A percentile compares a stretch with the other conserved stretches of the same genome.
Conservation (phyloP, 1,140 invertebrate species). For the Temnothorax nylanderi region DNA sequence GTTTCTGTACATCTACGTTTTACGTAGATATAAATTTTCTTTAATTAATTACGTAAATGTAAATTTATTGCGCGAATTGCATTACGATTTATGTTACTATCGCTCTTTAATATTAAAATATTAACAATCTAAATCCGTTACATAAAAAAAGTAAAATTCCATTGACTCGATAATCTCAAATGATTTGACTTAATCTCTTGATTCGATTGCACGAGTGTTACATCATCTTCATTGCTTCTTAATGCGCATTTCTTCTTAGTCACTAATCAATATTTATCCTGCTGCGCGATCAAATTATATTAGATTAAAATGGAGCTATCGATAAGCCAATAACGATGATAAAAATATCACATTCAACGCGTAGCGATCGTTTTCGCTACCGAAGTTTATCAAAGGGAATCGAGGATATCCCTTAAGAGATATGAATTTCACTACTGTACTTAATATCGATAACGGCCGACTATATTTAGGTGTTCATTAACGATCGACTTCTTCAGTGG, state of each 20-base stretch:
- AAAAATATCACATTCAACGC: neutral
- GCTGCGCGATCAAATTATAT: neutral
- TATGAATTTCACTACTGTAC: neutral
- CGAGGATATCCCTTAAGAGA: neutral
- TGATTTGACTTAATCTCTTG: neutral
- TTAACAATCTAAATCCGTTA: neutral
- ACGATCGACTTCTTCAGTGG: neutral
- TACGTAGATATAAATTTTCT: neutral
- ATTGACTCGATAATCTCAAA: neutral
- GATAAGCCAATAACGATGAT: neutral
- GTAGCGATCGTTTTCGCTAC: neutral
- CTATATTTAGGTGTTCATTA: neutral
- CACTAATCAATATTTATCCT: neutral
- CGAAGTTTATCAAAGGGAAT: neutral
- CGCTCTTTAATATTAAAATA: neutral
- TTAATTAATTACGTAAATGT: neutral
- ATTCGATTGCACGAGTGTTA: neutral
- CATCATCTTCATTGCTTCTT: neutral
- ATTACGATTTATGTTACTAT: neutral
- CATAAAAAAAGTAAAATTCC: neutral
- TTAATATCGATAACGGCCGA: constrained; percentile 15
- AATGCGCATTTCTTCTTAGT: neutral
- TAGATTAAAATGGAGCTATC: neutral
- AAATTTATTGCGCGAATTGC: neutral
- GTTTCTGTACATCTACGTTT: neutral